These are phyloP conservation scores for Callionymus lyra DNA, from an alignment of 2,113 vertebrate genomes.

Conservation along the genomic window DNA sequence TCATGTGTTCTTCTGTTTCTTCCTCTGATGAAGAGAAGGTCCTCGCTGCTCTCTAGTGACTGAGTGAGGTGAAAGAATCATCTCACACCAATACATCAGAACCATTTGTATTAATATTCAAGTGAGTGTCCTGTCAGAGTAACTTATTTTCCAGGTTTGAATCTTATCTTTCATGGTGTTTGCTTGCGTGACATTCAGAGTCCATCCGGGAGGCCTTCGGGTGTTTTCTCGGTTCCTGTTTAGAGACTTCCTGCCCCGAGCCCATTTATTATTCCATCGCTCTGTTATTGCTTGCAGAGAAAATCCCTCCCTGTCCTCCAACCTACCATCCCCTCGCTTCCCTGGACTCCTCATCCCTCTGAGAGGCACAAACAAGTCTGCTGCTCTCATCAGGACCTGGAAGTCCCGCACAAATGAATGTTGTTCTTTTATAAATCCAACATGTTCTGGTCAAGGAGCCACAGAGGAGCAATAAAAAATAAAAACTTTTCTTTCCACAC, in stretches of 20 bases:
- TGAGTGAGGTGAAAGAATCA: too few species aligned
- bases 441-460: neutral
- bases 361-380: constrained; percentile 29
- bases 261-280: constrained; percentile 45
- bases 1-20: too few species aligned
- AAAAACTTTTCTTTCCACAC: too few species aligned
- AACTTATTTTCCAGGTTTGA: too few species aligned
- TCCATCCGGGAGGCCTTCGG: constrained; percentile 39
- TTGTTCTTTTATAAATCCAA: constrained; percentile 2
- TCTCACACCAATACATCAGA: too few species aligned
- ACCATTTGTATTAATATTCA: too few species aligned
- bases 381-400: constrained; percentile 52
- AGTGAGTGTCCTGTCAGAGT: too few species aligned
- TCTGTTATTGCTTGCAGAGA: constrained; percentile 25
- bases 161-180: too few species aligned
- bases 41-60: too few species aligned
- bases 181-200: constrained; percentile 3
- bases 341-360: constrained; percentile 1
- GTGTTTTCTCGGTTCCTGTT: constrained; percentile 35
- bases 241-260: constrained; percentile 22
- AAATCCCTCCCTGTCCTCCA: neutral
- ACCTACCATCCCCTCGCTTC: too few species aligned
- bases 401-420: constrained; percentile 14
- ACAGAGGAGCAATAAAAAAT: constrained; percentile 11
- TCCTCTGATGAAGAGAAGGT: too few species aligned